Conservation (phyloP, 2,113 vertebrate genomes). For the Lepisosteus oculatus region DNA sequence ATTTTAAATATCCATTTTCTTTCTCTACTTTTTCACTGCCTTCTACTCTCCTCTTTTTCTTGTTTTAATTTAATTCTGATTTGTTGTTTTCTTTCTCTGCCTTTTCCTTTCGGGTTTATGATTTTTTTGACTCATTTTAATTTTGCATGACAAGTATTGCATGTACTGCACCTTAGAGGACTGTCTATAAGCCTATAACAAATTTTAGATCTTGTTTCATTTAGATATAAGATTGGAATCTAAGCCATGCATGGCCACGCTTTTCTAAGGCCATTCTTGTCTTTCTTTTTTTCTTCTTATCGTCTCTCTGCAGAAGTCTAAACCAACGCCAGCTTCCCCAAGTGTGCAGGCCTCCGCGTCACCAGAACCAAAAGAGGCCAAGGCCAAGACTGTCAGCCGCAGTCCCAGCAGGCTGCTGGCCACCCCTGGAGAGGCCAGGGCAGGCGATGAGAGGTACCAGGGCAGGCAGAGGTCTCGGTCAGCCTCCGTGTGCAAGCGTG, state of each 20-base stretch:
- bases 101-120: slow-evolving; percentile 64
- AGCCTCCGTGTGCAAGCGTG: slow-evolving; percentile 61
- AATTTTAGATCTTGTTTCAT: slow-evolving; percentile 67
- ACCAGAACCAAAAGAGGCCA: slow-evolving; percentile 55
- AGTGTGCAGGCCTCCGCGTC: slow-evolving; percentile 62
- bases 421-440: slow-evolving; percentile 58
- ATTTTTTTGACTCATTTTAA: slow-evolving; percentile 73
- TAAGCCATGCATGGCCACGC: slow-evolving; percentile 58
- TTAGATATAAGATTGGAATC: slow-evolving; percentile 73
- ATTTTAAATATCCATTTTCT: slow-evolving; percentile 57
- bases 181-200: slow-evolving; percentile 77
- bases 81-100: slow-evolving; percentile 42
- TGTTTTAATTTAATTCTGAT: slow-evolving; percentile 36
- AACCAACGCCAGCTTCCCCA: slow-evolving; percentile 64
- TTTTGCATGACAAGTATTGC: slow-evolving; percentile 98
- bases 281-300: slow-evolving; percentile 61
- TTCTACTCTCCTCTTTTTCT: slow-evolving; percentile 51
- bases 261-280: slow-evolving; percentile 64
- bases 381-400: slow-evolving; percentile 48
- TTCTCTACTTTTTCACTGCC: slow-evolving; percentile 51
- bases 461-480: slow-evolving; percentile 59
- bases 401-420: slow-evolving; percentile 51
- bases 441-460: slow-evolving; percentile 52
- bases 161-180: slow-evolving; percentile 98
- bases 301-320: slow-evolving; percentile 75